Conservation (phyloP, 2,797 vertebrate species). For the Siniperca obscura region DNA sequence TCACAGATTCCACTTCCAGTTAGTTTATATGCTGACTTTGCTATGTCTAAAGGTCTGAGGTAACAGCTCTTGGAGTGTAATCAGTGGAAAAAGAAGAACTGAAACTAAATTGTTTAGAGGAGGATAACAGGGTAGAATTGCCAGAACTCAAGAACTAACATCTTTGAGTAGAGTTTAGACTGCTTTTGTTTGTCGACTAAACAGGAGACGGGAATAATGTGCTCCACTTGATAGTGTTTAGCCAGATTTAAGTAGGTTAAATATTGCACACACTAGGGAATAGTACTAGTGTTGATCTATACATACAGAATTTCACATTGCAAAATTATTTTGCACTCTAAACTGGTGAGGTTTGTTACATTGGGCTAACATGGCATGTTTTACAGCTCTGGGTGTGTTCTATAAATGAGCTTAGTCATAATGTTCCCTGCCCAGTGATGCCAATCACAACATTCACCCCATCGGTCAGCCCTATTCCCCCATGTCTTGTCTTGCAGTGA, state of each 20-base stretch:
- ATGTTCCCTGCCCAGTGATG: slow-evolving; percentile 67
- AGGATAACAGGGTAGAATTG: slow-evolving; percentile 44
- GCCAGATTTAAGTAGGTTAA: slow-evolving; percentile 38
- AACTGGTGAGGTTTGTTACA: slow-evolving; percentile 42
- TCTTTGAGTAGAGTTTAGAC: slow-evolving; percentile 47
- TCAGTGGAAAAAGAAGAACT: slow-evolving; percentile 59
- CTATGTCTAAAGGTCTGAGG: slow-evolving; percentile 51
- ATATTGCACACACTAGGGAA: slow-evolving; percentile 9
- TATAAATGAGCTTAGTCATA: slow-evolving; percentile 67
- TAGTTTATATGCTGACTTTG: slow-evolving; percentile 67
- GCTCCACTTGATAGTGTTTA: slow-evolving; percentile 34
- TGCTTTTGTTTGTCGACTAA: slow-evolving; percentile 51
- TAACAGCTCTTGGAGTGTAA: slow-evolving; percentile 51
- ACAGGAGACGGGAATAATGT: slow-evolving; percentile 35
- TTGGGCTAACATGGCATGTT: slow-evolving; percentile 40
- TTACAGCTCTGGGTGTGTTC: slow-evolving; percentile 72
- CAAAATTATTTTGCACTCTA: slow-evolving; percentile 8
- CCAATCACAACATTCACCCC: slow-evolving; percentile 71
- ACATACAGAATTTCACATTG: not conserved
- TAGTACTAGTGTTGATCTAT: not conserved
- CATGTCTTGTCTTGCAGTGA: slow-evolving; percentile 59
- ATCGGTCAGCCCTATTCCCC: slow-evolving; percentile 57
- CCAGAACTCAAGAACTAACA: slow-evolving; percentile 43
- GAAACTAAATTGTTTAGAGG: slow-evolving; percentile 67
- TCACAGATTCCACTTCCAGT: slow-evolving; percentile 61